These are phyloP conservation scores for Ginglymostoma cirratum DNA, from an alignment of 2,113 vertebrate genomes.

Conservation along the genomic window DNA sequence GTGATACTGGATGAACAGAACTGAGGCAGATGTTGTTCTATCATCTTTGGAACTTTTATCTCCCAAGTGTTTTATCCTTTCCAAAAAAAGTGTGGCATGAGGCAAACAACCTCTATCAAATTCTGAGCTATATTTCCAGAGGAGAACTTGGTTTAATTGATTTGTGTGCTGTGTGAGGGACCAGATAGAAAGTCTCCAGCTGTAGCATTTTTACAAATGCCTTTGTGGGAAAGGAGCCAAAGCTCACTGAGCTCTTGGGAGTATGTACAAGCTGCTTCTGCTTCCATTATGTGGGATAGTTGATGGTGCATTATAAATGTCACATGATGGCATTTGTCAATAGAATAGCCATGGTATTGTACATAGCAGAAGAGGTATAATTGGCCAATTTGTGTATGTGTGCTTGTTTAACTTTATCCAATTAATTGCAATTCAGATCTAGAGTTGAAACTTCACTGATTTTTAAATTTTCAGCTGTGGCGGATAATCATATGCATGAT, in stretches of 20 bases:
- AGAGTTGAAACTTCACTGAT: background rate
- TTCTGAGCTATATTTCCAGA: background rate
- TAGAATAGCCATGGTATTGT: background rate
- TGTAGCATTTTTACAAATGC: background rate
- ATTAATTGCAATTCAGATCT: background rate
- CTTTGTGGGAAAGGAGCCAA: background rate
- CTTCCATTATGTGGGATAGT: background rate
- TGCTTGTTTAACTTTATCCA: background rate
- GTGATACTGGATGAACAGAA: background rate
- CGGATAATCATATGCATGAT: background rate
- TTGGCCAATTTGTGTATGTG: background rate
- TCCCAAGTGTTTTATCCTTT: background rate
- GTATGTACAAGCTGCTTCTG: background rate
- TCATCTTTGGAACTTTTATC: background rate
- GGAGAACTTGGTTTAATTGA: background rate
- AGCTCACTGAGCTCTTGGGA: background rate
- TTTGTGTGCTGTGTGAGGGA: background rate
- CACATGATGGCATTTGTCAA: background rate
- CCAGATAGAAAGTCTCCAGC: background rate
- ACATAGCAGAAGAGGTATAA: background rate
- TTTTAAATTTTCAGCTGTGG: background rate
- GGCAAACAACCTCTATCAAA: background rate
- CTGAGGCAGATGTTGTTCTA: background rate
- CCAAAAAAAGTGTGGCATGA: background rate
- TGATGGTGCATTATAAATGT: background rate